A percentile compares a stretch with the other conserved stretches of the same genome.
phyloP scores from a whole-genome alignment of 2,113 vertebrate species.

The Craseonycteris thonglongyai region DNA sequence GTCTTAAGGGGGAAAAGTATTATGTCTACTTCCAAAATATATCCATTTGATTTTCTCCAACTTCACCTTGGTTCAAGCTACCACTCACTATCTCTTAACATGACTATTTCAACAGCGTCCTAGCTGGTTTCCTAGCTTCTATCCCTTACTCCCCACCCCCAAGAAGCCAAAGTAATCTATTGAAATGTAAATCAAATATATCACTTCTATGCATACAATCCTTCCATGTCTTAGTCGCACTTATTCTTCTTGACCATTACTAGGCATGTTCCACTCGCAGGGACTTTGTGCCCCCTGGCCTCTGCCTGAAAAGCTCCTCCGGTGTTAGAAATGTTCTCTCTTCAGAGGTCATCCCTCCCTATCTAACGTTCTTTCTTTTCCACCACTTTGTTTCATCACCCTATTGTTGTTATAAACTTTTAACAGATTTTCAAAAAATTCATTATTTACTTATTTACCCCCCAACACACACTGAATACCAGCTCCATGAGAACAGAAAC shows the following conservation, averaged over 20 bases:
- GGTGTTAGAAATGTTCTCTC: neutral
- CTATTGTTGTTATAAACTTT: neutral
- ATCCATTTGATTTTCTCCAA: neutral
- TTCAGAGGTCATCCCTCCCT: neutral
- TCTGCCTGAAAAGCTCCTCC: neutral
- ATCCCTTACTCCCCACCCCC: neutral
- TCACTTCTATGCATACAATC: neutral
- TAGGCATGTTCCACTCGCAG: neutral
- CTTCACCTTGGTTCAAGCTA: neutral
- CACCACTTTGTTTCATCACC: neutral
- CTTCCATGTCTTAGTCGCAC: neutral
- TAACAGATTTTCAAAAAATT: neutral
- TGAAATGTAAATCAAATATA: neutral
- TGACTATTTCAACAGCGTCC: neutral
- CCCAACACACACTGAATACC: neutral
- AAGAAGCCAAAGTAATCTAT: neutral
- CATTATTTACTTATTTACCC: neutral
- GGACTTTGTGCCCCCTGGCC: neutral
- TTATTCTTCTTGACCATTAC: neutral
- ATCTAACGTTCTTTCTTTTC: neutral
- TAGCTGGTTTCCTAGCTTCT: neutral
- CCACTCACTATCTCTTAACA: neutral
- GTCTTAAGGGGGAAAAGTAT: too few relatives aligned
- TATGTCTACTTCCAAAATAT: neutral
- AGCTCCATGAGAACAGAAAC: neutral